Conservation (phyloP, 2,888 invertebrate genomes). For the Pomacea canaliculata region DNA sequence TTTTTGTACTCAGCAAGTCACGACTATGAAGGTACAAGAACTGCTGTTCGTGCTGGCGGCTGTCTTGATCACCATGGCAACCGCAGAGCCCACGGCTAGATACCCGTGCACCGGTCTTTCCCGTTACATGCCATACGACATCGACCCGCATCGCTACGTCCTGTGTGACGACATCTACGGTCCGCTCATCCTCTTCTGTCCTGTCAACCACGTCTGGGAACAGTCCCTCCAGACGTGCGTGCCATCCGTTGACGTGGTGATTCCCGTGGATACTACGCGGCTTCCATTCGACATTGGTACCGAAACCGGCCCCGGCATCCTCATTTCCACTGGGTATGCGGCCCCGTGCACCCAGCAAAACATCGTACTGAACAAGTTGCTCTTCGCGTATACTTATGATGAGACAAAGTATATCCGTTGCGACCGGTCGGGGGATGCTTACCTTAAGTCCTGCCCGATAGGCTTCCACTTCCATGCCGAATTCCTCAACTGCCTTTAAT, state of each 20-base stretch:
- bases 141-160: slow-evolving; percentile 44
- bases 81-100: background rate
- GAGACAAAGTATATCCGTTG: slow-evolving; percentile 49
- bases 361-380: slow-evolving; percentile 29
- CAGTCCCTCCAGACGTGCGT: slow-evolving; percentile 30
- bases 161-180: slow-evolving; percentile 30
- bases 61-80: too few relatives aligned
- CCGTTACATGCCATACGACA: slow-evolving; percentile 35
- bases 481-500: too few relatives aligned
- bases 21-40: too few relatives aligned
- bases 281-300: background rate
- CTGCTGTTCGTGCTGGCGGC: too few relatives aligned
- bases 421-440: slow-evolving; percentile 40
- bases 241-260: slow-evolving; percentile 2
- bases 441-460: too few relatives aligned
- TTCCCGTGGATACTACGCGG: background rate
- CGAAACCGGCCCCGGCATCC: too few relatives aligned
- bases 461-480: too few relatives aligned
- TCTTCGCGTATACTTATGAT: slow-evolving; percentile 36
- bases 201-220: too few relatives aligned
- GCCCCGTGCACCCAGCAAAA: slow-evolving; percentile 40
- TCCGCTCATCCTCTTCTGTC: background rate
- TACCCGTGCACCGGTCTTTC: background rate
- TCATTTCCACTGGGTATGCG: slow-evolving; percentile 4
- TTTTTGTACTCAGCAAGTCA: too few relatives aligned